phyloP scores from a whole-genome alignment of 2,797 vertebrate species.

The Triplophysa bombifrons region DNA sequence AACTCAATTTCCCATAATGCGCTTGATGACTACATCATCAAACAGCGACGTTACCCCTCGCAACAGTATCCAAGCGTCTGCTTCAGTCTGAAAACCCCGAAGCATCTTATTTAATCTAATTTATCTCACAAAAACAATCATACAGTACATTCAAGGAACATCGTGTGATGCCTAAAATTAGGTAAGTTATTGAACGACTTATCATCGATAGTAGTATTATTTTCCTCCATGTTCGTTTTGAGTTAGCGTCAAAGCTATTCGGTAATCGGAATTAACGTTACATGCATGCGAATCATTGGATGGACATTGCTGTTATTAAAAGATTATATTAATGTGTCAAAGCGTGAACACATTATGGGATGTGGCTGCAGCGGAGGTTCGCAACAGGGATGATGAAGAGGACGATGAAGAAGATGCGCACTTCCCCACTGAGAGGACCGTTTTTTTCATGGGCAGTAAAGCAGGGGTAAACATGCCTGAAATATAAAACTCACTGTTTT shows the following conservation, averaged over 20 bases:
- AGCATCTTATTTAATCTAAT: background rate
- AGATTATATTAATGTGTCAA: conserved; percentile 20
- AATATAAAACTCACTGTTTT: background rate
- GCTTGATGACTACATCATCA: conserved; percentile 33
- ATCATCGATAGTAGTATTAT: background rate
- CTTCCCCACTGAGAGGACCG: conserved; percentile 79
- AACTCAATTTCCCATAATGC: conserved; percentile 52
- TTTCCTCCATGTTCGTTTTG: background rate
- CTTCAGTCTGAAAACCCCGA: background rate
- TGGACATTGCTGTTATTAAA: background rate
- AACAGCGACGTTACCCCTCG: conserved; percentile 59
- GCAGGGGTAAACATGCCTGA: conserved; percentile 77
- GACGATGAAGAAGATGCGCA: conserved; percentile 58
- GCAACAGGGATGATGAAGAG: conserved; percentile 61
- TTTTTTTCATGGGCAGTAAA: conserved; percentile 93
- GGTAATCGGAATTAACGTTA: background rate
- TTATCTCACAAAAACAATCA: background rate
- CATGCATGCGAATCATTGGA: background rate
- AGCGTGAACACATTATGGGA: conserved; percentile 94
- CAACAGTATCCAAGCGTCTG: conserved; percentile 49
- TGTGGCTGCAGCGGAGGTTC: conserved; percentile 84
- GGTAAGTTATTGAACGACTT: conserved; percentile 58
- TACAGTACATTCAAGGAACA: background rate
- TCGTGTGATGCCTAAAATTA: conserved; percentile 72
- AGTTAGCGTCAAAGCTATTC: background rate